Percentiles rank a stretch among this genome's conserved stretches.
These are phyloP conservation scores for Phylloscopus trochiloides DNA, from an alignment of 2,113 vertebrate species.

Conservation along the genomic window DNA sequence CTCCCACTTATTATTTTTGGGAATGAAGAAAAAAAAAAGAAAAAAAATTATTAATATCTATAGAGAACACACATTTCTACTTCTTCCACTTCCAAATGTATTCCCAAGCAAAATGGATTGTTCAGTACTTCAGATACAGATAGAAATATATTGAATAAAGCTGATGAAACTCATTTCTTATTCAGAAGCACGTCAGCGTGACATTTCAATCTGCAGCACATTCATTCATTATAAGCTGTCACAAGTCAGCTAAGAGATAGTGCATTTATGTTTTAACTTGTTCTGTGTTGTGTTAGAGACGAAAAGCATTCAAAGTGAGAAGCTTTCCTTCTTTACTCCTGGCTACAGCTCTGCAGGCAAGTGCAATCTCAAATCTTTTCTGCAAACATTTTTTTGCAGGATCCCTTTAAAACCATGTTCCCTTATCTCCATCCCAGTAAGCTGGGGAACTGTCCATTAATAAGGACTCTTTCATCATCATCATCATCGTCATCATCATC, in stretches of 20 bases:
- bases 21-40: neutral
- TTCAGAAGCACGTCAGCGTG: neutral
- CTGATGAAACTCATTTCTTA: neutral
- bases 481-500: no score
- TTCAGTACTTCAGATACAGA: neutral
- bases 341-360: neutral
- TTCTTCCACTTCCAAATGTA: neutral
- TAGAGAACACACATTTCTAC: neutral
- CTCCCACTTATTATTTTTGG: neutral
- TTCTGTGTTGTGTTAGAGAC: neutral
- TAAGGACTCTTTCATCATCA: neutral
- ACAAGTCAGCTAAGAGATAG: neutral
- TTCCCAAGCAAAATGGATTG: slow-evolving; percentile 2
- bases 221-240: neutral
- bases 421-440: neutral
- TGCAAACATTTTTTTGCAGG: neutral
- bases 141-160: neutral
- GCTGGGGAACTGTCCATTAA: neutral
- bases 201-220: neutral
- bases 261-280: neutral
- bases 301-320: neutral
- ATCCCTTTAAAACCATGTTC: neutral
- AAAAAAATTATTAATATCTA: neutral
- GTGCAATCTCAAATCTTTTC: neutral
- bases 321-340: neutral